These are phyloP conservation scores for Acanthornis magna DNA, from an alignment of 2,797 vertebrate species.

Conservation along the genomic window DNA sequence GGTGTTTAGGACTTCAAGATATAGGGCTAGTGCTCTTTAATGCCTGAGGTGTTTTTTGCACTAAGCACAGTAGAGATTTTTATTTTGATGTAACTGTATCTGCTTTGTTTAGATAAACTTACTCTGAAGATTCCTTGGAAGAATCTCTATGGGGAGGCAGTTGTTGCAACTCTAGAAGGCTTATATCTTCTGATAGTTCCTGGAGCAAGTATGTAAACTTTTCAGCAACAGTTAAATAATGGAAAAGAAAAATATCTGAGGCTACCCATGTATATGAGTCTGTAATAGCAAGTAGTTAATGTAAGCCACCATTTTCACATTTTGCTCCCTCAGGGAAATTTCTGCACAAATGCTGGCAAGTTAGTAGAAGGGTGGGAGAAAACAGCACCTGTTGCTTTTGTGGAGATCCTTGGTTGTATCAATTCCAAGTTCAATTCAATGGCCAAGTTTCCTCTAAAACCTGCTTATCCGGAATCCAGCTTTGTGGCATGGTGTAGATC, in stretches of 20 bases:
- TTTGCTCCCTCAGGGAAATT: background rate
- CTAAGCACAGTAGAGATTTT: background rate
- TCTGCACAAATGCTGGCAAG: background rate
- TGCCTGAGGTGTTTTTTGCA: background rate
- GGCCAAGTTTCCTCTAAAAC: background rate
- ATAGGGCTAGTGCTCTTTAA: accelerated
- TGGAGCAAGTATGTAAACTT: conserved; percentile 87
- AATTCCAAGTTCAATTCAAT: background rate
- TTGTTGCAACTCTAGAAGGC: conserved; percentile 91
- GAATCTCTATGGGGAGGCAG: conserved; percentile 94
- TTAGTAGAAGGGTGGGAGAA: background rate
- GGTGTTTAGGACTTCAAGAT: background rate
- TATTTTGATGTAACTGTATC: background rate
- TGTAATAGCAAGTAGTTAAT: background rate
- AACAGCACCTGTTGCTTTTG: background rate
- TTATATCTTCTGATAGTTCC: conserved; percentile 93
- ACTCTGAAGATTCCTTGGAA: conserved; percentile 99
- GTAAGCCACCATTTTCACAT: background rate
- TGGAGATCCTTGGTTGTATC: background rate
- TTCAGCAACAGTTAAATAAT: background rate
- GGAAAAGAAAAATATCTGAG: background rate
- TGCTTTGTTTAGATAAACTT: conserved; percentile 84
- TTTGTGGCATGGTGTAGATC: background rate
- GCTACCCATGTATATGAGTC: background rate
- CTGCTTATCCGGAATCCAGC: background rate